A percentile compares a stretch with the other conserved stretches of the same genome.
Evolutionary conservation across 2,797 vertebrate genomes (phyloP).

Genomic region (Melanotaenia parkinsoni): DNA sequence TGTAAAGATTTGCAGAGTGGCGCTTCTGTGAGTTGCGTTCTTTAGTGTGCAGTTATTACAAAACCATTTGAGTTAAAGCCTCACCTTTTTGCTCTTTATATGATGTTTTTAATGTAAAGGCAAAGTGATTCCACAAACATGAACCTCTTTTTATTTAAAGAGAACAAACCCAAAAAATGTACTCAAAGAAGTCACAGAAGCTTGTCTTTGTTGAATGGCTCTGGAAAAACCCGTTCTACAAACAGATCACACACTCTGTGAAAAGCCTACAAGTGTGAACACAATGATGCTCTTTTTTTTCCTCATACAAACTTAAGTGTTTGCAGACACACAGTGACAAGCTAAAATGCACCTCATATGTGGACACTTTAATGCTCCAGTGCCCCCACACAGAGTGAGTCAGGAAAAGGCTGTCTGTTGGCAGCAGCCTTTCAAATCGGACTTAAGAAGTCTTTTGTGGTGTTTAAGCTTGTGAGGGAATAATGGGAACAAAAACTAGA

Average conservation of each 20-base stretch:
- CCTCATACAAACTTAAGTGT: constrained; percentile 54
- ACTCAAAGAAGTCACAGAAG: constrained; percentile 11
- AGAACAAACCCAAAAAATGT: constrained; percentile 12
- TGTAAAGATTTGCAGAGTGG: not conserved
- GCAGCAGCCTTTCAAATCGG: constrained; percentile 29
- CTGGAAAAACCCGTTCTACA: constrained; percentile 17
- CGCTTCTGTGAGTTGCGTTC: not conserved
- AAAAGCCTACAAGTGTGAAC: constrained; percentile 42
- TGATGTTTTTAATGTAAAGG: not conserved
- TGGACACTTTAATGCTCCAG: constrained; percentile 47
- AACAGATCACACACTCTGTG: constrained; percentile 17
- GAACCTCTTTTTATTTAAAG: not conserved
- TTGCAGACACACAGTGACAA: constrained; percentile 35
- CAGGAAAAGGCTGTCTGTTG: constrained; percentile 27
- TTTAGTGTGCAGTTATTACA: not conserved
- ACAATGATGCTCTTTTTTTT: constrained; percentile 34
- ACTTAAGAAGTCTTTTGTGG: constrained; percentile 51
- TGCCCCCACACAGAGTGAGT: constrained; percentile 23
- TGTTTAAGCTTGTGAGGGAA: constrained; percentile 37
- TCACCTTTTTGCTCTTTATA: not conserved
- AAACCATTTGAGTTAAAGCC: not conserved
- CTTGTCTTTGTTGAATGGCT: constrained; percentile 16
- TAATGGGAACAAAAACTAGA: constrained; percentile 58
- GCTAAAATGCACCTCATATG: constrained; percentile 38
- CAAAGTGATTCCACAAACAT: not conserved